Evolutionary conservation across 2,797 vertebrate genomes (phyloP).

Genomic region (Alcedo atthis): DNA sequence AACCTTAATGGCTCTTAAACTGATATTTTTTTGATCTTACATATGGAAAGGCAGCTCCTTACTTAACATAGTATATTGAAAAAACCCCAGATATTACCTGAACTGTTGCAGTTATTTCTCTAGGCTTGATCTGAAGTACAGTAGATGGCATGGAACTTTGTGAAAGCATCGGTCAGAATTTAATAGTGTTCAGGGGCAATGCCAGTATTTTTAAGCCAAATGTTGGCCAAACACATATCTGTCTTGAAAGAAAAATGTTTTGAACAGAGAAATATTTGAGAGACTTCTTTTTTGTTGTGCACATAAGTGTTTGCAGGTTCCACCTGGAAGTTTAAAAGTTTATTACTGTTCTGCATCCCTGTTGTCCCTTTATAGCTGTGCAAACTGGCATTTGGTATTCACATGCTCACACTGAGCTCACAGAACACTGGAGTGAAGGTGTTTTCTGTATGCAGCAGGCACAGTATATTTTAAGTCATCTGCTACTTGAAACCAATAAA

Average conservation of each 20-base stretch:
- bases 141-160: background rate
- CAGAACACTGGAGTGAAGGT: background rate
- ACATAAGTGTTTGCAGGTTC: background rate
- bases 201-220: background rate
- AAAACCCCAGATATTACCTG: background rate
- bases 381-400: background rate
- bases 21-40: background rate
- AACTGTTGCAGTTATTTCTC: background rate
- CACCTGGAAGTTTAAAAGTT: background rate
- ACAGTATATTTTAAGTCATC: background rate
- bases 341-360: background rate
- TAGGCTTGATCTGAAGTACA: background rate
- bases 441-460: background rate
- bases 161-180: background rate
- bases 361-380: background rate
- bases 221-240: background rate
- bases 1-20: background rate
- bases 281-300: background rate
- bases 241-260: background rate
- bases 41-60: background rate
- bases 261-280: background rate
- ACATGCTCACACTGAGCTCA: background rate
- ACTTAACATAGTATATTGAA: background rate
- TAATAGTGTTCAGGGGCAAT: background rate
- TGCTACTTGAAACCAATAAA: background rate